A percentile compares a stretch with the other conserved stretches of the same genome.
Conservation (phyloP, 2,797 vertebrate species). For the Xyrichtys novacula region DNA sequence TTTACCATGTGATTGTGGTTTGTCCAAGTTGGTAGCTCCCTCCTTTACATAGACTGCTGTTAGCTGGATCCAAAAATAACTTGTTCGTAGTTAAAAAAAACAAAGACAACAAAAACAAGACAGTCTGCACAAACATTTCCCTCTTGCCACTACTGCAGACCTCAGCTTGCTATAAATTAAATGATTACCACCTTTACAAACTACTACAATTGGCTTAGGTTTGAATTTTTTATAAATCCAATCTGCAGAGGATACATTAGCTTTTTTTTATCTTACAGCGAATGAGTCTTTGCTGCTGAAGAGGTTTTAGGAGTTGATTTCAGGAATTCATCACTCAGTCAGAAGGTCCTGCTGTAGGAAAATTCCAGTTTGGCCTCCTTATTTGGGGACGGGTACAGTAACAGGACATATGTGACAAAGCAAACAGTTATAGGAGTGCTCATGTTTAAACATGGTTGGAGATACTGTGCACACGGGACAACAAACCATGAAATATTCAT, state of each 20-base stretch:
- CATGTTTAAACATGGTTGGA: constrained; percentile 49
- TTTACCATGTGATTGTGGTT: background rate
- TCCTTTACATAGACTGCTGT: constrained; percentile 5
- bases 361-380: background rate
- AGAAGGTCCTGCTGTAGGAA: background rate
- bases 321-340: constrained; percentile 17
- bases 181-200: constrained; percentile 3
- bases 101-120: no score
- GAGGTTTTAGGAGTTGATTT: constrained; percentile 22
- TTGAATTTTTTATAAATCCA: constrained; percentile 16
- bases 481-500: constrained; percentile 74
- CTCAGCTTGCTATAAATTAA: background rate
- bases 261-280: constrained; percentile 10
- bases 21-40: background rate
- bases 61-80: constrained; percentile 1
- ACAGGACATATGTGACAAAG: constrained; percentile 5
- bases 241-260: constrained; percentile 4
- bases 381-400: background rate
- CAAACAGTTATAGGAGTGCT: constrained; percentile 31
- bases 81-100: no score
- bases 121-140: constrained; percentile 8
- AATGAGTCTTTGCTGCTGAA: constrained; percentile 1
- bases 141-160: no score
- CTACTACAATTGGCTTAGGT: background rate
- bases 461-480: constrained; percentile 49